Evolutionary conservation across 2,888 invertebrate genomes (phyloP), one percentile per base, ranked within the genome.

Genomic region (Lomographa bimaculata): DNA sequence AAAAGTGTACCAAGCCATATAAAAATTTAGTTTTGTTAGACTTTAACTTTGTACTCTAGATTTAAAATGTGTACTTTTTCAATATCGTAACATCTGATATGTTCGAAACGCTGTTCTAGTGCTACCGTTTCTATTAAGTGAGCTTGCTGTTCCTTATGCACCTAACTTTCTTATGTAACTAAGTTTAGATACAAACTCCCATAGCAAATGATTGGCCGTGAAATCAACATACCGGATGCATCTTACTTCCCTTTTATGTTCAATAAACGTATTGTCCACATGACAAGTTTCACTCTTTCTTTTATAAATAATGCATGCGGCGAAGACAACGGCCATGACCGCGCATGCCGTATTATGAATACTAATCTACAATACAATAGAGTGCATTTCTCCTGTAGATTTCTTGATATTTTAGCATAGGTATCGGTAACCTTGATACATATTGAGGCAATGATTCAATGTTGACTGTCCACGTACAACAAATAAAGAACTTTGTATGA

Each of bases 251-350:
- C 53, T 41, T 63, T 60, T 50, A 55, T 54, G 52, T 34, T 36
- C 54, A 64, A 64, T 63, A 62, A 64, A 61, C 50, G 59, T 57
- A 64, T 65, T 60, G 65, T 61, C 54, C 49, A 25, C 26, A 5
- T 39, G 57, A 57, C 57, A 72, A 71, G 74, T 86, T 85, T 85
- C 85, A 84, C 85, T 85, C 70, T 78, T 76, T 71, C 74, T 35
- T 57, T 63, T 12, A 79, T 85, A 75, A 79, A 86, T 85, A 80
- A 85, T 85, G 69, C 79, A 83, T 77, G 58, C 36, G 48, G 35
- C 55, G 57, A 37, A 48, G 1, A 12, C 11, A 25, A 46, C 48
- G 58, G 50, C 58, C 58, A 53, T 58, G 58, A 50, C 58, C 82
- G 79, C 29, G 26, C 38, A 76, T 25, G 27, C 73, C 79, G 75